Evolutionary conservation across 2,113 vertebrate species (phyloP).

Genomic region (Ancistrus triradiatus): DNA sequence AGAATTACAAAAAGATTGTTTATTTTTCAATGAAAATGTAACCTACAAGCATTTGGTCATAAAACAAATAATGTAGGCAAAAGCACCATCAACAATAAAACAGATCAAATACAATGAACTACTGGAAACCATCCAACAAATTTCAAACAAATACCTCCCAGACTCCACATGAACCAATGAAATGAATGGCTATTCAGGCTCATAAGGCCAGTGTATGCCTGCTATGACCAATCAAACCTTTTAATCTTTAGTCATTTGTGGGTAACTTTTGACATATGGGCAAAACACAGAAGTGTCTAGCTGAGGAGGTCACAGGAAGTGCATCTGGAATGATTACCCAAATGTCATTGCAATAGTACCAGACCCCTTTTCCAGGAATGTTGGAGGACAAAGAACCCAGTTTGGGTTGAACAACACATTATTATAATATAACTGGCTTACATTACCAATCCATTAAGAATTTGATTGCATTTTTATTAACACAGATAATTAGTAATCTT

Average conservation of each 20-base stretch:
- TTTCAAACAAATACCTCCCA: constrained; percentile 2
- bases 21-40: too few relatives aligned
- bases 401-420: too few relatives aligned
- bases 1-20: too few relatives aligned
- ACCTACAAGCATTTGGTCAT: constrained; percentile 1
- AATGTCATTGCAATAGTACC: constrained; percentile 19
- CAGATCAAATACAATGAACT: constrained; percentile 5
- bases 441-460: too few relatives aligned
- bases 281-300: constrained; percentile 22
- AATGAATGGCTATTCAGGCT: neutral
- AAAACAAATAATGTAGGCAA: constrained; percentile 1
- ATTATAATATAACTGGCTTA: too few relatives aligned
- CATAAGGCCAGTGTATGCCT: neutral
- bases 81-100: constrained; percentile 18
- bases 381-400: too few relatives aligned
- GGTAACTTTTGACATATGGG: constrained; percentile 6
- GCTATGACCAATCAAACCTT: neutral
- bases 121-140: neutral
- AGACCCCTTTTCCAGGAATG: constrained; percentile 6
- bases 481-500: too few relatives aligned
- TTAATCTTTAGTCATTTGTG: neutral
- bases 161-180: too few relatives aligned
- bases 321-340: constrained; percentile 14
- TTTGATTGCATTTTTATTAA: too few relatives aligned
- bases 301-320: constrained; percentile 29